Conservation (phyloP, 2,888 invertebrate species). For the Acleris holmiana region DNA sequence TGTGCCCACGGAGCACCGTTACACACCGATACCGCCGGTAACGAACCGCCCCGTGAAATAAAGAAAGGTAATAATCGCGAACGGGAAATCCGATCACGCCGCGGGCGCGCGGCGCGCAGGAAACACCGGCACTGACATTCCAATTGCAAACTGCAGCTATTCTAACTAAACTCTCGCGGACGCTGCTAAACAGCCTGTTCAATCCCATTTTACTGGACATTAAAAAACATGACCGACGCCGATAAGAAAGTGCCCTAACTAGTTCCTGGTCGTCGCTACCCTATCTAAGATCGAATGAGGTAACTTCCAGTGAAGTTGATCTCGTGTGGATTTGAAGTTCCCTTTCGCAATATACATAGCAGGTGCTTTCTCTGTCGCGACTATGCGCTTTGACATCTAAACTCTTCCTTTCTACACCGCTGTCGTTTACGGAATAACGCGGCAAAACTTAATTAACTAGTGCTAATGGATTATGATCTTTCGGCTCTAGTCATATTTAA, state of each 20-base stretch:
- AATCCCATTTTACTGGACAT: slow-evolving; percentile 43
- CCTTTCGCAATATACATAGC: slow-evolving; percentile 79
- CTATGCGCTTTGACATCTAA: slow-evolving; percentile 72
- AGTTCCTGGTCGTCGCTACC: slow-evolving; percentile 61
- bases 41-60: slow-evolving; percentile 74
- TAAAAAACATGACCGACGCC: slow-evolving; percentile 64
- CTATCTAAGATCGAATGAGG: slow-evolving; percentile 64
- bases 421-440: slow-evolving; percentile 33
- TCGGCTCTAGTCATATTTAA: slow-evolving; percentile 7
- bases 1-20: slow-evolving; percentile 70
- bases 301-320: slow-evolving; percentile 60
- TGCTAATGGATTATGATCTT: slow-evolving; percentile 41
- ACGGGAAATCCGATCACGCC: slow-evolving; percentile 76
- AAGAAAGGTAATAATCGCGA: slow-evolving; percentile 76
- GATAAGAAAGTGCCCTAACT: slow-evolving; percentile 71
- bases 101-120: slow-evolving; percentile 54
- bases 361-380: slow-evolving; percentile 77
- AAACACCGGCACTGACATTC: slow-evolving; percentile 52
- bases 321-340: slow-evolving; percentile 73
- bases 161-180: slow-evolving; percentile 50
- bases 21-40: slow-evolving; percentile 69
- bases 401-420: slow-evolving; percentile 77
- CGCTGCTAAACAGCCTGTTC: slow-evolving; percentile 48
- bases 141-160: slow-evolving; percentile 56
- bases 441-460: slow-evolving; percentile 43